Evolutionary conservation across 2,888 invertebrate species (phyloP), one percentile per base, ranked within the genome.

Genomic region (Sisyra terminalis): DNA sequence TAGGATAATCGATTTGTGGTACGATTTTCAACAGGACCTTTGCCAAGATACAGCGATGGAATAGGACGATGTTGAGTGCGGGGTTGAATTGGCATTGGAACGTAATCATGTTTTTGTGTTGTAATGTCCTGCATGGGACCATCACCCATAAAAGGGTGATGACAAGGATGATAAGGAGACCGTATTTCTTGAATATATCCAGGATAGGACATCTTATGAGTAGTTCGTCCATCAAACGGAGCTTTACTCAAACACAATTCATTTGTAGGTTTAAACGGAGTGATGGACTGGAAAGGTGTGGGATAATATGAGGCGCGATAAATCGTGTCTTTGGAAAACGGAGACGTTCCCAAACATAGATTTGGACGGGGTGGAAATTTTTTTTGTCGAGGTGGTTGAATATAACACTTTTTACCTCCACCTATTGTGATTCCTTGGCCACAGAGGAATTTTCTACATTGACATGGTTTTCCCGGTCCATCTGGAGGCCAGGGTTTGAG

Each of bases 61-160:
- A 24, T 24, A 5, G 24, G 7, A n/a, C n/a, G n/a, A n/a, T n/a
- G n/a, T 24, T 24, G 3, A 7, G 7, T 24, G 24, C 24, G 24
- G 3, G 24, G 24, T 24, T 24, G 24, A 46, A 64, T 64, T 0
- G 74, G 73, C 52, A 78, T 78, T 1, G 74, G 70, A 24, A 76
- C 75, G 53, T 66, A 83, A 63, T 82, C 81, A 55, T 78, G 78
- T 31, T 78, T 77, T 49, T 78, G 74, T 0, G 81, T 82, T 2
- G 83, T 83, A 46, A 75, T 60, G 47, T 73, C 73, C 59, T 79
- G 76, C 68, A 82, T 75, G n/a, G 80, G 78, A 14, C 70, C 70
- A 48, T 71, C 70, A 0, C 75, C 73, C 52, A 24, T 24, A 5
- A 74, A 65, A 55, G 73, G 74, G 57, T 73, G 73, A 58, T 71